Evolutionary conservation across 2,113 vertebrate genomes (phyloP).

Genomic region (Anhinga rufa): DNA sequence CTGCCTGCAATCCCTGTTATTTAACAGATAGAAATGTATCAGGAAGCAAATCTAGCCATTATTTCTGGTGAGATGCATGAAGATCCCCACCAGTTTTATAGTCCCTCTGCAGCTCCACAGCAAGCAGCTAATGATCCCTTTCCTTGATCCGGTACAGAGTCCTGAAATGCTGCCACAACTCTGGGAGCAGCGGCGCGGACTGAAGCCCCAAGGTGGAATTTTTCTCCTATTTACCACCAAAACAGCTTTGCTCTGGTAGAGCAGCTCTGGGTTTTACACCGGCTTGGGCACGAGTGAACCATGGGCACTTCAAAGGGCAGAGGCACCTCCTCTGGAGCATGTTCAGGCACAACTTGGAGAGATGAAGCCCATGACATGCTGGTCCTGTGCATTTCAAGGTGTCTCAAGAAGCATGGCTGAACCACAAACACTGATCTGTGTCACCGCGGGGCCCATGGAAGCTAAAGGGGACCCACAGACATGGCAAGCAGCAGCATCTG

Average conservation of each 20-base stretch:
- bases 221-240: not conserved
- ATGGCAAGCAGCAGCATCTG: not conserved
- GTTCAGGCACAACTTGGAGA: rapidly evolving
- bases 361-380: not conserved
- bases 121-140: not conserved
- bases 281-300: rapidly evolving
- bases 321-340: rapidly evolving
- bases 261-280: not conserved
- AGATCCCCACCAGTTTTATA: not conserved
- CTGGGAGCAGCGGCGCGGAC: rapidly evolving
- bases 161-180: not conserved
- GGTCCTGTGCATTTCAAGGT: not conserved
- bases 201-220: not conserved
- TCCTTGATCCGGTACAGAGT: not conserved
- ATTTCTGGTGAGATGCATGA: not conserved
- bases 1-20: not conserved
- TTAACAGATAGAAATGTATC: not conserved
- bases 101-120: not conserved
- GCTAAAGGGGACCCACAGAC: not conserved
- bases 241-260: not conserved
- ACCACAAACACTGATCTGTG: rapidly evolving
- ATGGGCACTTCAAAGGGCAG: rapidly evolving
- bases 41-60: not conserved
- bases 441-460: rapidly evolving
- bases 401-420: rapidly evolving